phyloP scores from a whole-genome alignment of 2,888 invertebrate species.

The Spicauda simplicius region DNA sequence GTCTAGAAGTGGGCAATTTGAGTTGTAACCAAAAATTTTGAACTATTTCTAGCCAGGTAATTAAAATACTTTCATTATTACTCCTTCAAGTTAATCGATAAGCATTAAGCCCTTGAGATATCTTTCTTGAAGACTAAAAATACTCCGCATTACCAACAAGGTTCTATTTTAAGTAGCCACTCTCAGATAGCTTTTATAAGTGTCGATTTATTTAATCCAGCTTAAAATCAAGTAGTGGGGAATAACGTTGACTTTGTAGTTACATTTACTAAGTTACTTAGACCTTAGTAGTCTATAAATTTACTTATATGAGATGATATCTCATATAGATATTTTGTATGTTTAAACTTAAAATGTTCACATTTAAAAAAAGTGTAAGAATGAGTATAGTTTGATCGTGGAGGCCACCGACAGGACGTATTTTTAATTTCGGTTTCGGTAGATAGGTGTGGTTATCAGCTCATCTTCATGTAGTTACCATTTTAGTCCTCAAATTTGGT shows the following conservation, averaged over 20 bases:
- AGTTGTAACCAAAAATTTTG: background rate
- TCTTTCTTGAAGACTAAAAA: constrained; percentile 17
- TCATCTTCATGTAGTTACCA: too few relatives aligned
- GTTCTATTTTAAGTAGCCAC: constrained; percentile 14
- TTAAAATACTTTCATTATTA: background rate
- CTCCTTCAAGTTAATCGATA: constrained; percentile 14
- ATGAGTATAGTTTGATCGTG: too few relatives aligned
- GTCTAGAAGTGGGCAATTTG: too few relatives aligned
- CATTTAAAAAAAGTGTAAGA: too few relatives aligned
- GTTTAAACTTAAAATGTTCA: too few relatives aligned
- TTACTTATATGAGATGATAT: too few relatives aligned
- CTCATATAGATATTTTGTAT: too few relatives aligned
- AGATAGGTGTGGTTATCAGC: too few relatives aligned
- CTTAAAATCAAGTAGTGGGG: background rate
- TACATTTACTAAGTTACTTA: background rate
- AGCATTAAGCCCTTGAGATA: constrained; percentile 20
- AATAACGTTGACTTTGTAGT: background rate
- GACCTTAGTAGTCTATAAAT: too few relatives aligned
- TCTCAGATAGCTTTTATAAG: constrained; percentile 5
- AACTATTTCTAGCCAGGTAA: background rate
- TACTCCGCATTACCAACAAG: constrained; percentile 5
- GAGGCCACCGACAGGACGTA: too few relatives aligned
- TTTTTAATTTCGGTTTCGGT: too few relatives aligned
- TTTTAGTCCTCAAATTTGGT: too few relatives aligned
- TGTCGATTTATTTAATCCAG: constrained; percentile 5